Evolutionary conservation across 2,888 invertebrate genomes (phyloP).

Genomic region (Hirtodrosophila cameraria): DNA sequence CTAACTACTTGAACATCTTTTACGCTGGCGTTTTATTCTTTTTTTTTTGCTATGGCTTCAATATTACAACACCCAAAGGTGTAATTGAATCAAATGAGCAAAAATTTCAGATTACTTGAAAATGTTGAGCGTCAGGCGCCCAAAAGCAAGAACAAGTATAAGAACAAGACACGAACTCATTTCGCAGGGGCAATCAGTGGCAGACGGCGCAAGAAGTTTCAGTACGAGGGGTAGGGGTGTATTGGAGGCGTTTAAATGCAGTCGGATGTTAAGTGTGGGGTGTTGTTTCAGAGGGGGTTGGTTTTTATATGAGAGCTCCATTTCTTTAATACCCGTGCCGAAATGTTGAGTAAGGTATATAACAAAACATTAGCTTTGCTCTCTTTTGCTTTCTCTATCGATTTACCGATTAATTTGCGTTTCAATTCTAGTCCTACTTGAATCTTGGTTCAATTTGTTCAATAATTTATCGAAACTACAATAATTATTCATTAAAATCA

Average conservation of each 20-base stretch:
- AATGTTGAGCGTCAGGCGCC: slow-evolving; percentile 51
- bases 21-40: slow-evolving; percentile 9
- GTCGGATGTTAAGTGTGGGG: slow-evolving; percentile 17
- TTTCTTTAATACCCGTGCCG: background rate
- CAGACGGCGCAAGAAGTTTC: slow-evolving; percentile 13
- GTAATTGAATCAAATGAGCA: slow-evolving; percentile 83
- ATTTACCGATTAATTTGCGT: too few relatives aligned
- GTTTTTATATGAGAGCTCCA: background rate
- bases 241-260: slow-evolving; percentile 43
- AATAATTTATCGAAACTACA: too few relatives aligned
- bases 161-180: slow-evolving; percentile 58
- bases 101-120: slow-evolving; percentile 74
- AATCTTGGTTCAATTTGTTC: too few relatives aligned
- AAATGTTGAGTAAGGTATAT: background rate
- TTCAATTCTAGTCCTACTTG: too few relatives aligned
- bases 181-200: slow-evolving; percentile 58
- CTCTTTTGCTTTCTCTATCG: too few relatives aligned
- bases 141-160: too few relatives aligned
- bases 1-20: slow-evolving; percentile 42
- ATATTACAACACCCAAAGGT: slow-evolving; percentile 83
- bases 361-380: too few relatives aligned
- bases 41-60: slow-evolving; percentile 23
- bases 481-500: too few relatives aligned
- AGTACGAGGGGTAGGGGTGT: background rate
- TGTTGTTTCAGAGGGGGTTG: background rate